Evolutionary conservation across 2,797 vertebrate species (phyloP).

Genomic region (Thalassophryne amazonica): DNA sequence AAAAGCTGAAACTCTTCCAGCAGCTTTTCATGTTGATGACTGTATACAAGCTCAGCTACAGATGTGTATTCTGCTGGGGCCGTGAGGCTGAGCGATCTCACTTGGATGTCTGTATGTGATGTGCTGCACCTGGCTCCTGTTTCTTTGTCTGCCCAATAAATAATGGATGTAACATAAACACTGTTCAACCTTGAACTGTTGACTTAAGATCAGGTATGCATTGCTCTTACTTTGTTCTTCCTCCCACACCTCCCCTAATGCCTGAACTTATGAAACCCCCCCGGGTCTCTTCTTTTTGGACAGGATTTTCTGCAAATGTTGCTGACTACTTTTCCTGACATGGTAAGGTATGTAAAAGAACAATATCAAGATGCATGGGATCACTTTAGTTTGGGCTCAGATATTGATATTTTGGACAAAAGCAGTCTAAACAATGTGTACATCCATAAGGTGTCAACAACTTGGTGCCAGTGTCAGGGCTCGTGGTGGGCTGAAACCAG

Average conservation of each 20-base stretch:
- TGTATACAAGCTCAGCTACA: constrained; percentile 22
- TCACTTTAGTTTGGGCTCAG: constrained; percentile 11
- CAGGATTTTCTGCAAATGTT: constrained; percentile 94
- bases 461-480: no score
- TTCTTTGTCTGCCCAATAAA: constrained; percentile 52
- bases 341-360: constrained; percentile 80
- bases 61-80: constrained; percentile 53
- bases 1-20: constrained; percentile 17
- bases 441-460: no score
- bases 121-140: constrained; percentile 64
- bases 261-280: constrained; percentile 28
- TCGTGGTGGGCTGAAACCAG: no score
- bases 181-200: constrained; percentile 48
- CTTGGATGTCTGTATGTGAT: constrained; percentile 46
- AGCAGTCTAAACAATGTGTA: no score
- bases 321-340: constrained; percentile 83
- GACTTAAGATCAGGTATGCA: constrained; percentile 48
- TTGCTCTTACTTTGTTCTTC: constrained; percentile 35
- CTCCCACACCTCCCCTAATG: constrained; percentile 35
- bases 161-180: constrained; percentile 60
- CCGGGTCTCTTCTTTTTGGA: constrained; percentile 28
- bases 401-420: constrained; percentile 7
- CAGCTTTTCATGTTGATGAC: constrained; percentile 32
- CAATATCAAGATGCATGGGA: constrained; percentile 18
- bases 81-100: constrained; percentile 56